phyloP scores from a whole-genome alignment of 1,140 invertebrate species.

The Dufourea novaeangliae region DNA sequence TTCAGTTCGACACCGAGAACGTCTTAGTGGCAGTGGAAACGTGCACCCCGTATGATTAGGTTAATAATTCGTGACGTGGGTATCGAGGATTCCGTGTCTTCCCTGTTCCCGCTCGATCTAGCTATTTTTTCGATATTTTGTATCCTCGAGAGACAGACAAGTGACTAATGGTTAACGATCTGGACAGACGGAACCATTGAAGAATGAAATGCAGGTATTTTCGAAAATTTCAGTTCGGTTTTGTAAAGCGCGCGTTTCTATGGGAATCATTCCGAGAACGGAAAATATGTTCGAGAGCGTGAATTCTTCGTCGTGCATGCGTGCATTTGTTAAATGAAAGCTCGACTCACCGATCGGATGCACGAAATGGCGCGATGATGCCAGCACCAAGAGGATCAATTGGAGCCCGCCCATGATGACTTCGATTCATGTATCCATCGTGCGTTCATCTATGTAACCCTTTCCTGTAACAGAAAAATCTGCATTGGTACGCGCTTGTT shows the following conservation, averaged over 20 bases:
- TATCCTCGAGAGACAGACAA: not conserved
- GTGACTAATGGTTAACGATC: not conserved
- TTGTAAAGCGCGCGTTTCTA: not conserved
- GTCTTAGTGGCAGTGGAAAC: not conserved
- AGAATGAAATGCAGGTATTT: not conserved
- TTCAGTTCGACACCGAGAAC: not conserved
- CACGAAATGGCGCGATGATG: slow-evolving; percentile 50
- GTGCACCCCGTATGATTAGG: not conserved
- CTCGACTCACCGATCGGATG: slow-evolving; percentile 51
- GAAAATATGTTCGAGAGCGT: not conserved
- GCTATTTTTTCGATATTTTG: not conserved
- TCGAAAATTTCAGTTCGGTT: not conserved
- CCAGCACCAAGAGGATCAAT: slow-evolving; percentile 56
- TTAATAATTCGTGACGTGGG: not conserved
- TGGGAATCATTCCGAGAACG: not conserved
- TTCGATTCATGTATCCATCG: slow-evolving; percentile 59
- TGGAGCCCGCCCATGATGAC: slow-evolving; percentile 45
- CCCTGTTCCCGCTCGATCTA: not conserved
- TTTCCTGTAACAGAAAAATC: slow-evolving; percentile 55
- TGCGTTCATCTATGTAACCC: slow-evolving; percentile 52
- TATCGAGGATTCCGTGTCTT: not conserved
- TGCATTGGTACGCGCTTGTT: slow-evolving; percentile 10
- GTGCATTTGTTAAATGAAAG: slow-evolving; percentile 28
- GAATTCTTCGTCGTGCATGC: not conserved
- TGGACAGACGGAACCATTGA: too few species aligned